Evolutionary conservation across 2,797 vertebrate genomes (phyloP).

Genomic region (Scleropages formosus): DNA sequence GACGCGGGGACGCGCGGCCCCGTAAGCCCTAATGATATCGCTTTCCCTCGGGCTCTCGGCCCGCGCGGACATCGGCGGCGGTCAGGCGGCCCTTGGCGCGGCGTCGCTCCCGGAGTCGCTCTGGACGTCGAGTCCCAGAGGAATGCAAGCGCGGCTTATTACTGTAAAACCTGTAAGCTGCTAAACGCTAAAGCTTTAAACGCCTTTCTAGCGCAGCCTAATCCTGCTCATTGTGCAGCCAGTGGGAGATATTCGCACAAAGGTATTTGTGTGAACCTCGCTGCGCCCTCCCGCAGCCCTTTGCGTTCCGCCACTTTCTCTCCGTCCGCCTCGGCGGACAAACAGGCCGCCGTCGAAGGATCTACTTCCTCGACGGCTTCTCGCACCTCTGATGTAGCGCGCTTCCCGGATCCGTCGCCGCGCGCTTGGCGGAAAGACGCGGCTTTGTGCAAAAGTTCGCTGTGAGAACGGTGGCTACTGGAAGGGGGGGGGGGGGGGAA

Average conservation of each 20-base stretch:
- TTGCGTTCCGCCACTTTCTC: not conserved
- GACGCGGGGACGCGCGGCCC: constrained; percentile 19
- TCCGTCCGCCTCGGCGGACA: too few species aligned
- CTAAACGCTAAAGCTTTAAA: constrained; percentile 61
- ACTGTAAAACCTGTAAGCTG: constrained; percentile 57
- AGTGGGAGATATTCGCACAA: constrained; percentile 59
- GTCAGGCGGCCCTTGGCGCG: constrained; percentile 12
- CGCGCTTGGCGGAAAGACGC: not conserved
- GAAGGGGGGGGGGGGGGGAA: too few species aligned
- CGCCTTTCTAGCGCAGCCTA: constrained; percentile 60
- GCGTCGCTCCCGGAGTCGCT: not conserved
- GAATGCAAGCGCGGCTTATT: constrained; percentile 48
- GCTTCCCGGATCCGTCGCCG: not conserved
- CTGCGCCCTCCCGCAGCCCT: constrained; percentile 44
- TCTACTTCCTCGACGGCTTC: too few species aligned
- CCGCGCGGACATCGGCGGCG: constrained; percentile 36
- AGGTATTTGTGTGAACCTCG: constrained; percentile 57
- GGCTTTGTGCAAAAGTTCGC: not conserved
- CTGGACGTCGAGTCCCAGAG: not conserved
- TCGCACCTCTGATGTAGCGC: too few species aligned
- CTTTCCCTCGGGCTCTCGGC: constrained; percentile 38
- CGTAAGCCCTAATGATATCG: constrained; percentile 50
- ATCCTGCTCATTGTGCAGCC: constrained; percentile 65
- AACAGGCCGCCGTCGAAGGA: too few species aligned
- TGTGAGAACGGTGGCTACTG: not conserved